Percentiles rank a stretch among this genome's conserved stretches.
Evolutionary conservation across 2,888 invertebrate species (phyloP).

Genomic region (Synergus umbraculus): DNA sequence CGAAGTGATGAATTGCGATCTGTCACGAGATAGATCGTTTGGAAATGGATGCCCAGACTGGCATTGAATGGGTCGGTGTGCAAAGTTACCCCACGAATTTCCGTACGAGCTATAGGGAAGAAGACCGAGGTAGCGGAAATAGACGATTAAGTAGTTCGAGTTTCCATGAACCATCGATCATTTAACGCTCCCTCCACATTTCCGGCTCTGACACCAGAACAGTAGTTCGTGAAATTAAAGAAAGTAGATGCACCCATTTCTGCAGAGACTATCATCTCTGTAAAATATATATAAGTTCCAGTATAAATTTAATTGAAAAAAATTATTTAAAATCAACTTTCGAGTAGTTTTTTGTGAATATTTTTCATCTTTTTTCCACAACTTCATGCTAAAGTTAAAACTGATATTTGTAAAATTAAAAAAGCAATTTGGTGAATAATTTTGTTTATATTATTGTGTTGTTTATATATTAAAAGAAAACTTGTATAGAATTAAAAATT

Average conservation of each 20-base stretch:
- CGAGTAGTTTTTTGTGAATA: neutral
- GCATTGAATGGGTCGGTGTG: slow-evolving; percentile 37
- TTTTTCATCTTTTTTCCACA: neutral
- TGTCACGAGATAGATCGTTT: slow-evolving; percentile 32
- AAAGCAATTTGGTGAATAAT: too few relatives aligned
- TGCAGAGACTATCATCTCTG: neutral
- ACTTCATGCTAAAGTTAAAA: too few relatives aligned
- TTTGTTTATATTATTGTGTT: too few relatives aligned
- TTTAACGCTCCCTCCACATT: slow-evolving; percentile 50
- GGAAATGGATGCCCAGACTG: slow-evolving; percentile 36
- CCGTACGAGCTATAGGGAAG: slow-evolving; percentile 26
- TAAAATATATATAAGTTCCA: neutral
- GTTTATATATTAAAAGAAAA: too few relatives aligned
- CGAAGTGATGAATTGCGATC: slow-evolving; percentile 29
- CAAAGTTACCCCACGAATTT: slow-evolving; percentile 38
- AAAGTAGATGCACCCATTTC: slow-evolving; percentile 1
- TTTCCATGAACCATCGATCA: slow-evolving; percentile 67
- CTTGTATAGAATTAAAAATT: too few relatives aligned
- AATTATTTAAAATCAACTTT: neutral
- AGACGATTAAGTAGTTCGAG: slow-evolving; percentile 66
- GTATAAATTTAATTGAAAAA: slow-evolving; percentile 1
- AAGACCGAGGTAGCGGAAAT: slow-evolving; percentile 58
- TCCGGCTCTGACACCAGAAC: slow-evolving; percentile 18
- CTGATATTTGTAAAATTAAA: too few relatives aligned
- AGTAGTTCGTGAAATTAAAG: slow-evolving; percentile 28